Evolutionary conservation across 2,113 vertebrate species (phyloP).

Genomic region (Platycercus adscitus): DNA sequence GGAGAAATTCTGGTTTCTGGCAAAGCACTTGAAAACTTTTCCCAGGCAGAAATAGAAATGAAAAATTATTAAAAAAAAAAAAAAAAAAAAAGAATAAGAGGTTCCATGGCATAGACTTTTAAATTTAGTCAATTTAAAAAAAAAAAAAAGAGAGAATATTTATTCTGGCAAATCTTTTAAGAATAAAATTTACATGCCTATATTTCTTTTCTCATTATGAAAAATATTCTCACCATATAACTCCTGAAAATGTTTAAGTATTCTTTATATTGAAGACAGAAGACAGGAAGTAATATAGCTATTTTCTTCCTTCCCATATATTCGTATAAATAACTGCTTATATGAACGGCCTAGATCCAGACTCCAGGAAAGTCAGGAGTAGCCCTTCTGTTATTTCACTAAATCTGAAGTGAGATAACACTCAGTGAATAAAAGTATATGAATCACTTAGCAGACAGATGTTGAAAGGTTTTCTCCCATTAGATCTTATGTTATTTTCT

Average conservation of each 20-base stretch:
- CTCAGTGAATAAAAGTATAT: background rate
- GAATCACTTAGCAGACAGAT: background rate
- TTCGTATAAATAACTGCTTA: background rate
- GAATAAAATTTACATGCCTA: slow-evolving; percentile 15
- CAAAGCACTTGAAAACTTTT: background rate
- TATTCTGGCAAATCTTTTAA: slow-evolving; percentile 32
- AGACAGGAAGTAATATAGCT: background rate
- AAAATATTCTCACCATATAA: background rate
- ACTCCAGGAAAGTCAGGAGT: background rate
- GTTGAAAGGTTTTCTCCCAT: background rate
- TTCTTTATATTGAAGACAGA: background rate
- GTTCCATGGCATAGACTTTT: background rate
- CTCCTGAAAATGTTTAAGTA: background rate
- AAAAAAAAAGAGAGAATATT: background rate
- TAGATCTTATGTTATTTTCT: background rate
- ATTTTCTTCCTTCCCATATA: background rate
- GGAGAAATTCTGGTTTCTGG: slow-evolving; percentile 31
- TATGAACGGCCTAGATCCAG: background rate
- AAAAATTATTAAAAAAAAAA: slow-evolving; percentile 8
- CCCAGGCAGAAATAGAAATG: slow-evolving; percentile 32
- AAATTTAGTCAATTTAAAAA: background rate
- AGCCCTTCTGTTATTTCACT: background rate
- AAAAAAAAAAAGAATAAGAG: background rate
- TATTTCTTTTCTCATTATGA: slow-evolving; percentile 50
- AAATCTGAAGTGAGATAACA: background rate